Evolutionary conservation across 1,140 invertebrate species (phyloP).

Genomic region (Stenopsyche tienmushanensis): DNA sequence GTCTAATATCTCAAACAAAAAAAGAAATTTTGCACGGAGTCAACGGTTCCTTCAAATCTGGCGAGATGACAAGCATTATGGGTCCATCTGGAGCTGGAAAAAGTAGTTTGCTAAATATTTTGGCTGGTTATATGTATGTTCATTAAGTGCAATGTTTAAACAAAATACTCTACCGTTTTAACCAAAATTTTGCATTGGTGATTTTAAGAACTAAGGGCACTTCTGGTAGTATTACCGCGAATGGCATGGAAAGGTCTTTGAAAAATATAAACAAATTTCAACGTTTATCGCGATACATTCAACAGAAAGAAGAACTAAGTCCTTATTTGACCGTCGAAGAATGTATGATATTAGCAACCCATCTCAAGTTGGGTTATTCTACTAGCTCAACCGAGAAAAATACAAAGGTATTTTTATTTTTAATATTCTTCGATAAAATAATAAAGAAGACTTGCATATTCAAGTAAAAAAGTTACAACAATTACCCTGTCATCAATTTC

Average conservation of each 20-base stretch:
- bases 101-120: conserved; percentile 75
- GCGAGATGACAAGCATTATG: conserved; percentile 76
- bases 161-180: too few species aligned
- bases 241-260: conserved; percentile 50
- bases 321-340: conserved; percentile 81
- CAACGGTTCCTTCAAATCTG: conserved; percentile 64
- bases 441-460: too few species aligned
- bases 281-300: conserved; percentile 74
- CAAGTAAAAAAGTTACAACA: too few species aligned
- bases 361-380: conserved; percentile 75
- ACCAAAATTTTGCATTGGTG: too few species aligned
- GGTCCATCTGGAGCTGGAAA: conserved; percentile 88
- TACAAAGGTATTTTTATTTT: conserved; percentile 15
- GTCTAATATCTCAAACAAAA: conserved; percentile 54
- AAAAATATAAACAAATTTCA: conserved; percentile 48
- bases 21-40: conserved; percentile 65
- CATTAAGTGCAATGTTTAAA: too few species aligned
- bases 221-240: conserved; percentile 54
- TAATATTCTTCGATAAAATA: too few species aligned
- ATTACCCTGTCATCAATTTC: too few species aligned
- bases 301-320: conserved; percentile 83
- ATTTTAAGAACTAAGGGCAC: conserved; percentile 57
- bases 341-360: conserved; percentile 78
- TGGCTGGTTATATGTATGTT: conserved; percentile 75
- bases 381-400: conserved; percentile 45